A percentile compares a stretch with the other conserved stretches of the same genome.
phyloP scores from a whole-genome alignment of 2,797 vertebrate genomes.

The Spea hammondii region DNA sequence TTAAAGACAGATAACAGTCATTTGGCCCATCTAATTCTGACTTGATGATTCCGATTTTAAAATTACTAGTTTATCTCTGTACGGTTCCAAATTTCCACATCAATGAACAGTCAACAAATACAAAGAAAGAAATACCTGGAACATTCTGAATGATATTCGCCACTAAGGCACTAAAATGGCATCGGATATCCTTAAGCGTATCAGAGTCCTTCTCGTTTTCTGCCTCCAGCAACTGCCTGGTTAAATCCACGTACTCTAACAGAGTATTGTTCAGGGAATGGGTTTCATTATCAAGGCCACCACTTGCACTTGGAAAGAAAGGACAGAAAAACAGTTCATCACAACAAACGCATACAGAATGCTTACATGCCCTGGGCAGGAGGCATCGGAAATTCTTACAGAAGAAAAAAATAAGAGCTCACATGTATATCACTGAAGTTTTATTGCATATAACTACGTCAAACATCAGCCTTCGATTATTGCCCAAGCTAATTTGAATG shows the following conservation, averaged over 20 bases:
- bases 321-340: neutral
- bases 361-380: neutral
- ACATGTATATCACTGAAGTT: neutral
- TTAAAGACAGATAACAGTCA: too few species aligned
- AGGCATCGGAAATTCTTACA: neutral
- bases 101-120: neutral
- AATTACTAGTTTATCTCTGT: neutral
- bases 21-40: too few species aligned
- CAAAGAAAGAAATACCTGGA: conserved; percentile 76
- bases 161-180: conserved; percentile 98
- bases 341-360: neutral
- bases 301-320: conserved; percentile 80
- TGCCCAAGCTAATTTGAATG: neutral
- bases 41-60: too few species aligned
- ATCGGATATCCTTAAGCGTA: conserved; percentile 93
- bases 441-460: neutral
- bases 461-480: neutral
- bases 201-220: conserved; percentile 99
- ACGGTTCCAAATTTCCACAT: neutral
- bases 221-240: conserved; percentile 92
- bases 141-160: conserved; percentile 99
- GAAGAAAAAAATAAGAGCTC: neutral
- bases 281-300: conserved; percentile 93
- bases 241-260: conserved; percentile 96
- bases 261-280: conserved; percentile 95